Base-by-base conservation (phyloP, 2,888 invertebrate genomes). In the Amphiduros pacificus region DNA sequence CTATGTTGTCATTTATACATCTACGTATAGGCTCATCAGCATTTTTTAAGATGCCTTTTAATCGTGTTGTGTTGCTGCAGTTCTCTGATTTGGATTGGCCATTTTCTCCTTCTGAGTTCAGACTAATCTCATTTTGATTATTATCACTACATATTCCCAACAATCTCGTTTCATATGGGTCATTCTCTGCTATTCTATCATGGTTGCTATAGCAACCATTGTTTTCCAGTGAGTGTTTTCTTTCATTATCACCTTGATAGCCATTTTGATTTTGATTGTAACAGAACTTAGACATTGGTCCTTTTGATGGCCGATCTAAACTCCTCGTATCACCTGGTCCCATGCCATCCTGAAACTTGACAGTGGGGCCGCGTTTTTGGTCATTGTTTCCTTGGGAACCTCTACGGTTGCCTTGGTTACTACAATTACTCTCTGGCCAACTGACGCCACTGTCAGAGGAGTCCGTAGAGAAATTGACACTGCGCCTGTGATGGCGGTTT, bases 1-100 rank as follows among this genome's bases (percentile, higher is more conserved):
- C n/a, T 11, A 44, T 6, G n/a, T 44, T 44, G 44, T 44, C 44
- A 44, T 44, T 44, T n/a, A 44, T 44, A 44, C 44, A 44, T 44
- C 44, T 44, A 22, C 44, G 44, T 20, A 44, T 44, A 17, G 44
- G 44, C n/a, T 44, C 44, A 17, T 44, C 44, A 5, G 44, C 44
- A n/a, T 44, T 44, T n/a, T 44, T 44, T 22, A 44, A 44, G 44
- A 44, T 44, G 22, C 44, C 44, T 44, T 44, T 44, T 20, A 44
- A n/a, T 44, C 44, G 44, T 9, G 44, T 20, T 20, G 9, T 22
- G 44, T n/a, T 44, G n/a, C 20, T 20, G 44, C 44, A 44, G 17
- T 9, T 36, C 20, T n/a, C n/a, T 44, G 44, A 44, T n/a, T n/a
- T n/a, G n/a, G n/a, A n/a, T n/a, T n/a, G n/a, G n/a, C n/a, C n/a